Base-by-base conservation (phyloP, 1,140 invertebrate genomes). In the Octopus bimaculoides region DNA sequence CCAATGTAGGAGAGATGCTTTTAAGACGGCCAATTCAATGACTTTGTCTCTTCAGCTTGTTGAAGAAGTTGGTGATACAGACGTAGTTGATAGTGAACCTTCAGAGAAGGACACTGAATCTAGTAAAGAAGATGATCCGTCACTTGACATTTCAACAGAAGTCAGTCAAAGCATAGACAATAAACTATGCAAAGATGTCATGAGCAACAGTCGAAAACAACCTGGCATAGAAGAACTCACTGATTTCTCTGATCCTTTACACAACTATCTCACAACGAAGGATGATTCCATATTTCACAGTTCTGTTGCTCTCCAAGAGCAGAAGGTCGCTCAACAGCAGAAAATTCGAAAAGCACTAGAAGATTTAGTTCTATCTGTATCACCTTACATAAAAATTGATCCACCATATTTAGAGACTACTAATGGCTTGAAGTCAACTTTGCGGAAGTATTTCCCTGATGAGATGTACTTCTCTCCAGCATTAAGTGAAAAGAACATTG, bases 351-450 rank as follows among this genome's bases (percentile, higher is more conserved):
- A 94, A 86, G 92, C 93, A 4, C 88, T 97, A 5, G 93, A 94
- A 81, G 94, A 94, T 54, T 93, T 93, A 0, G 90, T 95, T 79
- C 90, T 98, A 0, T 96, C 95, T 0, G 93, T 95, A 82, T 98
- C 96, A 0, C 96, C 97, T 0, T 96, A 94, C 90, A 91, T 97
- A 3, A 93, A 94, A 80, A 95, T 96, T 84, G 92, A 93, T 0
- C 91, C 97, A 71, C 97, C 97, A 0, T 98, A 95, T 90, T 89
- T 98, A 80, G 96, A 97, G 89, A 96, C 96, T 0, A 94, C 96
- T 85, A 90, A 90, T 4, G 96, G 96, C 0, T 92, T 93, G 52
- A 93, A 93, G 80, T 97, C 96, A 88, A 89, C 92, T 41, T 87
- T 97, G 4, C 91, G 96, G 10, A 91, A 91, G 41, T 97, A 94